Evolutionary conservation across 37 sponge, comb jelly and placozoan species (phyloP).

Genomic region (Hexactinellida sp.): DNA sequence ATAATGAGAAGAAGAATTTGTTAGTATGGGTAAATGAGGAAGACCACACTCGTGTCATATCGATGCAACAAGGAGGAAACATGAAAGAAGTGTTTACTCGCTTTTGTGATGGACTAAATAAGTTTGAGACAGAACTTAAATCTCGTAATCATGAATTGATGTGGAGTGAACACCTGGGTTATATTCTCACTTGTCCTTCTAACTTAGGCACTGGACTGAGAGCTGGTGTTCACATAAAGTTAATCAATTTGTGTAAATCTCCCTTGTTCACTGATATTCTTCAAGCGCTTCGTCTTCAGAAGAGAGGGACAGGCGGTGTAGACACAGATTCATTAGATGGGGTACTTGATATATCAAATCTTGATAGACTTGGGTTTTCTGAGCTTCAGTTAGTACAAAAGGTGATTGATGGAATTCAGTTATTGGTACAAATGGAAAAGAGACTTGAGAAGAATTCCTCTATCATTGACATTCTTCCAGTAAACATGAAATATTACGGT

Average conservation of each 20-base stretch:
- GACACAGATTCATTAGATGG: slow-evolving; percentile 39
- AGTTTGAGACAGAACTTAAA: slow-evolving; percentile 44
- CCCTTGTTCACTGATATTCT: slow-evolving; percentile 35
- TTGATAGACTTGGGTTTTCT: slow-evolving; percentile 55
- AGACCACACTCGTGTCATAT: slow-evolving; percentile 78
- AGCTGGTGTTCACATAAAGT: slow-evolving; percentile 74
- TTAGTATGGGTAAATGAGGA: slow-evolving; percentile 84
- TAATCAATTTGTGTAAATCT: slow-evolving; percentile 23
- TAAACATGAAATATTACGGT: background rate
- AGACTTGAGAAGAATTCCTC: slow-evolving; percentile 18
- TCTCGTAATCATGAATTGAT: slow-evolving; percentile 33
- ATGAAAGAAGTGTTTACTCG: slow-evolving; percentile 29
- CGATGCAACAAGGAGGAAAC: slow-evolving; percentile 74
- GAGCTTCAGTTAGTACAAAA: slow-evolving; percentile 71
- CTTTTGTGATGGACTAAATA: slow-evolving; percentile 35
- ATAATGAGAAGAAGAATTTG: slow-evolving; percentile 49
- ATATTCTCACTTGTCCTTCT: slow-evolving; percentile 71
- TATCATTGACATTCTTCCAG: background rate
- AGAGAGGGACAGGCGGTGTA: slow-evolving; percentile 62
- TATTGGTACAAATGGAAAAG: slow-evolving; percentile 54
- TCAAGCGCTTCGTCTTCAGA: slow-evolving; percentile 47
- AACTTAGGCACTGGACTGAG: slow-evolving; percentile 81
- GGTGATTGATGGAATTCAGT: slow-evolving; percentile 55
- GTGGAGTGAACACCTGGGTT: slow-evolving; percentile 71
- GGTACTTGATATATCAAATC: slow-evolving; percentile 69